Percentiles rank a stretch among this genome's conserved stretches.
These are phyloP conservation scores for Pogona vitticeps DNA, from an alignment of 2,113 vertebrate species.

Conservation along the genomic window DNA sequence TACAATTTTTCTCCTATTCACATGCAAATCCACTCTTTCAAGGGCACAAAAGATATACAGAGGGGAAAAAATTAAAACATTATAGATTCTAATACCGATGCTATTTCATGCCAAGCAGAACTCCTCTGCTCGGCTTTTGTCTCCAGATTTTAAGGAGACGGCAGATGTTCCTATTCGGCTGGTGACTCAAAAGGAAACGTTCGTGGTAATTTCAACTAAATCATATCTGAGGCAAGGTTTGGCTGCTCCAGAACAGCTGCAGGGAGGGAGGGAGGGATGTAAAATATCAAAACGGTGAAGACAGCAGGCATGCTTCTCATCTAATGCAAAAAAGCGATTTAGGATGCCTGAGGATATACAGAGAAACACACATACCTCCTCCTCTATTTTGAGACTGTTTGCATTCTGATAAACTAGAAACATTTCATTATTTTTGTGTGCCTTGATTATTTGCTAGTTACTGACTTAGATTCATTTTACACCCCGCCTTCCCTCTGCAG, in stretches of 20 bases:
- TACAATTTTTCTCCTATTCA: conserved; percentile 69
- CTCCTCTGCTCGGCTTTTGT: conserved; percentile 62
- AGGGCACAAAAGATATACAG: conserved; percentile 62
- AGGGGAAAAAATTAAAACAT: conserved; percentile 73
- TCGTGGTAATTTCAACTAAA: conserved; percentile 67
- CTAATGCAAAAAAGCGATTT: conserved; percentile 67
- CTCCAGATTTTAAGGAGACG: conserved; percentile 63
- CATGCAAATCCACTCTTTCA: conserved; percentile 72
- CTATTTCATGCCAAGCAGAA: conserved; percentile 64
- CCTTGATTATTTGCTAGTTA: no score
- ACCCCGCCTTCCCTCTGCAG: no score
- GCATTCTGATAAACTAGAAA: conserved; percentile 34
- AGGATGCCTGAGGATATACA: conserved; percentile 51
- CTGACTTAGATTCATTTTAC: no score
- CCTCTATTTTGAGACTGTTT: background rate
- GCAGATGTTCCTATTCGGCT: conserved; percentile 76
- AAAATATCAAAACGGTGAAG: conserved; percentile 60
- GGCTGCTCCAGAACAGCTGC: conserved; percentile 59
- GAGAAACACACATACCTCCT: conserved; percentile 23
- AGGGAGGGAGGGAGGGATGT: conserved; percentile 55
- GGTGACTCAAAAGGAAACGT: conserved; percentile 57
- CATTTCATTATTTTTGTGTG: background rate
- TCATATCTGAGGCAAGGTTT: conserved; percentile 62
- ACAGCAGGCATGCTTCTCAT: conserved; percentile 56
- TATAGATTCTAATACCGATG: conserved; percentile 63